These are phyloP conservation scores for Pristionchus entomophagus DNA, from an alignment of 2,888 invertebrate species.

Conservation along the genomic window DNA sequence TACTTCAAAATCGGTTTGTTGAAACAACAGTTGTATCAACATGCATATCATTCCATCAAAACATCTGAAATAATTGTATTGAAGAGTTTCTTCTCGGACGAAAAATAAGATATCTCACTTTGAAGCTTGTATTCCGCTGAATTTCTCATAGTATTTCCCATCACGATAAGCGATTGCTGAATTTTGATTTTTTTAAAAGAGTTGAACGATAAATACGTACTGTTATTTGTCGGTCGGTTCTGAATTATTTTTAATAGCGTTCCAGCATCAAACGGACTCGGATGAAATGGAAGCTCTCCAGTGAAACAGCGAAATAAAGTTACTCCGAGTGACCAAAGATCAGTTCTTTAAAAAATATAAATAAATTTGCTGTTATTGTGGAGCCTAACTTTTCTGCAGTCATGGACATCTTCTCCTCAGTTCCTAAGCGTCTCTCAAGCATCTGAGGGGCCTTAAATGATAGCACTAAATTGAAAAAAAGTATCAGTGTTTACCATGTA, in stretches of 20 bases:
- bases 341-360: no score
- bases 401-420: background rate
- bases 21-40: background rate
- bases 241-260: background rate
- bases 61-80: background rate
- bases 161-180: background rate
- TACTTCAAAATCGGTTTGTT: background rate
- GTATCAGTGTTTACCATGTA: background rate
- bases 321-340: slow-evolving; percentile 17
- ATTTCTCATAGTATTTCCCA: background rate
- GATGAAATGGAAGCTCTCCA: background rate
- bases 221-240: background rate
- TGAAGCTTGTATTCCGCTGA: background rate
- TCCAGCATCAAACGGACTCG: background rate
- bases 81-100: no score
- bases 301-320: background rate
- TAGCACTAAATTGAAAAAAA: background rate
- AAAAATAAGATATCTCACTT: background rate
- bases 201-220: background rate
- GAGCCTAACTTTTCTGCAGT: slow-evolving; percentile 5
- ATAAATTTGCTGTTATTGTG: no score
- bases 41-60: background rate
- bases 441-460: slow-evolving; percentile 14
- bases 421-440: background rate
- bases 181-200: no score